Conservation (phyloP, 92 coral and sea anemone genomes). For the Paramuricea clavata region DNA sequence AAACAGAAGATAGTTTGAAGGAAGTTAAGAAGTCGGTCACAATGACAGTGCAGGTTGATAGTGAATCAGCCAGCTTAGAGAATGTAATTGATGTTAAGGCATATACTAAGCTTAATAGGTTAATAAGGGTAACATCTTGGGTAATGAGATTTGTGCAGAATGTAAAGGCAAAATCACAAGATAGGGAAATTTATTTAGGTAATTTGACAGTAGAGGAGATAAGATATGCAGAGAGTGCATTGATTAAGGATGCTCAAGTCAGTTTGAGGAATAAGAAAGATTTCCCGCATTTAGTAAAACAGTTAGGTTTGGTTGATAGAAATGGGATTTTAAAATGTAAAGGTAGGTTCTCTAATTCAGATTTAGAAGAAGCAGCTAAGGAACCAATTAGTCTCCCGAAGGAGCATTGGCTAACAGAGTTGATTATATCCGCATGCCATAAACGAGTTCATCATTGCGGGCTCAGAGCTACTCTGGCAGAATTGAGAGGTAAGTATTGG, state of each 20-base stretch:
- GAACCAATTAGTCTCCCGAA: neutral
- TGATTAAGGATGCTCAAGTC: conserved; percentile 3
- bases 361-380: neutral
- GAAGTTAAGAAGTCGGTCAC: conserved; percentile 45
- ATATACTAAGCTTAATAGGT: conserved; percentile 19
- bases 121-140: conserved; percentile 31
- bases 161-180: neutral
- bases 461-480: conserved; percentile 24
- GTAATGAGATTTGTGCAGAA: conserved; percentile 39
- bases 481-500: conserved; percentile 14
- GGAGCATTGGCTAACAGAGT: conserved; percentile 1
- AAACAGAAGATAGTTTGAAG: conserved; percentile 27
- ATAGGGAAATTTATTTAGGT: neutral
- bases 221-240: neutral
- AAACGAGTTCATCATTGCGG: conserved; percentile 12
- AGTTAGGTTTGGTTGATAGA: neutral
- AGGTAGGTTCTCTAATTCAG: conserved; percentile 11
- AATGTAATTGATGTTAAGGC: neutral
- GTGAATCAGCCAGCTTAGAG: neutral
- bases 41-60: neutral
- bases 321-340: conserved; percentile 20
- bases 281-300: neutral
- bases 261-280: neutral
- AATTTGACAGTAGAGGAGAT: neutral
- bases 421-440: neutral